phyloP scores from a whole-genome alignment of 2,797 vertebrate species.

The Gallinago stenura region DNA sequence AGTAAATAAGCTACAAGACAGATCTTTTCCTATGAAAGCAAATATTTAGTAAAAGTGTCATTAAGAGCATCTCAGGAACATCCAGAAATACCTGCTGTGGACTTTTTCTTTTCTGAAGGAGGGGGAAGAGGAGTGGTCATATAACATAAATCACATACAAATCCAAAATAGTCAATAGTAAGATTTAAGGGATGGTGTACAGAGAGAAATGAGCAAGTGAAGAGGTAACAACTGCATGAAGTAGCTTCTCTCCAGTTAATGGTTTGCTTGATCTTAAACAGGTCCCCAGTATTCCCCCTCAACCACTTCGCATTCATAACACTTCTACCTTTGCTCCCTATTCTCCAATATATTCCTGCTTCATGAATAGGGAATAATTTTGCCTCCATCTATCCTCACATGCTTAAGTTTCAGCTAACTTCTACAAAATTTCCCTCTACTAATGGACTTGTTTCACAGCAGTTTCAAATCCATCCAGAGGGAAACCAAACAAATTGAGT shows the following conservation, averaged over 20 bases:
- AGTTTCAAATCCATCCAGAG: not conserved
- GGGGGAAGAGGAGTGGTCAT: not conserved
- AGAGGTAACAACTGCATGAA: not conserved
- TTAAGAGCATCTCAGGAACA: not conserved
- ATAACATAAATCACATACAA: not conserved
- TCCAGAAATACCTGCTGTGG: not conserved
- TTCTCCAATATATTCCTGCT: not conserved
- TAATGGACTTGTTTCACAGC: not conserved
- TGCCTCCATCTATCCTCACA: not conserved
- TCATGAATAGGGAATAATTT: not conserved
- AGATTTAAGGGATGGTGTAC: not conserved
- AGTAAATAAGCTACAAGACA: not conserved
- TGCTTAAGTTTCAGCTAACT: not conserved
- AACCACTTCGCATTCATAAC: not conserved
- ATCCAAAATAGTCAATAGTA: not conserved
- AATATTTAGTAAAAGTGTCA: not conserved
- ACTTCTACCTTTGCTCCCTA: not conserved
- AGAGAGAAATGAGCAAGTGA: not conserved
- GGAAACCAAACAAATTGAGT: not conserved
- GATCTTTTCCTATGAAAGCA: not conserved
- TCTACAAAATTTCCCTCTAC: not conserved
- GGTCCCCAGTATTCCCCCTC: not conserved
- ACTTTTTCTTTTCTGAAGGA: not conserved
- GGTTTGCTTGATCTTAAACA: not conserved
- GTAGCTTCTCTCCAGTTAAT: not conserved